A percentile compares a stretch with the other conserved stretches of the same genome.
These are phyloP conservation scores for Telmatherina bonti DNA, from an alignment of 2,797 vertebrate genomes.

Conservation along the genomic window DNA sequence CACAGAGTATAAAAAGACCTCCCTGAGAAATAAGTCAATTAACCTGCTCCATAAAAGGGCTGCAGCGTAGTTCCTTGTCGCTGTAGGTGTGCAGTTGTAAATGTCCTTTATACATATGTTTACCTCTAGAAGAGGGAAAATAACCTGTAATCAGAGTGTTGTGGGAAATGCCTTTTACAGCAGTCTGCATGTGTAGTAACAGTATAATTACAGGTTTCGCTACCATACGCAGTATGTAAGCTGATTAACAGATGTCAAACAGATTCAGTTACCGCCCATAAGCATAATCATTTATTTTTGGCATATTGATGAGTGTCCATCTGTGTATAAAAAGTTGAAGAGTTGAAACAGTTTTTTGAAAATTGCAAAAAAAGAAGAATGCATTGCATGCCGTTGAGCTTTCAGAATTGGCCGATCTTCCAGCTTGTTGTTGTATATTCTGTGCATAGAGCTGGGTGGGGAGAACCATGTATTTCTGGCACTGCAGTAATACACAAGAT, in stretches of 20 bases:
- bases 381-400: too few relatives aligned
- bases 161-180: background rate
- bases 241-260: background rate
- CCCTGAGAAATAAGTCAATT: slow-evolving; percentile 45
- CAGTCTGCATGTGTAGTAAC: background rate
- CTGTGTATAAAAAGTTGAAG: too few relatives aligned
- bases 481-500: too few relatives aligned
- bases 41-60: slow-evolving; percentile 24
- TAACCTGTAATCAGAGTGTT: background rate
- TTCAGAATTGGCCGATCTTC: too few relatives aligned
- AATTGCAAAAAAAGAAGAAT: too few relatives aligned
- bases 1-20: slow-evolving; percentile 32
- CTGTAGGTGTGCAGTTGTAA: background rate
- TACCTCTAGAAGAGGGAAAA: background rate
- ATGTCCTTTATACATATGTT: slow-evolving; percentile 4
- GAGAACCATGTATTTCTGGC: too few relatives aligned
- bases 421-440: too few relatives aligned
- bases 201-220: background rate
- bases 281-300: too few relatives aligned
- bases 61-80: background rate
- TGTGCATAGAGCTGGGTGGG: too few relatives aligned
- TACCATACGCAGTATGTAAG: background rate
- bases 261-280: too few relatives aligned
- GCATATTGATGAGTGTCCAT: too few relatives aligned
- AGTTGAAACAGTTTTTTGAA: too few relatives aligned